Conservation (phyloP, 2,888 invertebrate genomes). For the Lottia gigantea region DNA sequence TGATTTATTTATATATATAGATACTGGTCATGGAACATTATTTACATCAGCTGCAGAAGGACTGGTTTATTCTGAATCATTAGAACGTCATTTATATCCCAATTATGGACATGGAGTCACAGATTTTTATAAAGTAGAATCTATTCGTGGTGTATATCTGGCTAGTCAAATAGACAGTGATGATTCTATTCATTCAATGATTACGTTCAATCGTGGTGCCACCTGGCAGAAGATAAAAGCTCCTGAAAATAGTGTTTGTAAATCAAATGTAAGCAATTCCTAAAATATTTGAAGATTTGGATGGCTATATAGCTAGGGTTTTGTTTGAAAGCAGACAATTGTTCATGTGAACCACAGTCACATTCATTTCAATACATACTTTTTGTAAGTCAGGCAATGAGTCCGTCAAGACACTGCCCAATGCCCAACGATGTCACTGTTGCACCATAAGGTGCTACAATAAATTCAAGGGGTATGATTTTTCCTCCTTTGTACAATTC, state of each 20-base stretch:
- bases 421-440: no score
- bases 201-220: constrained; percentile 64
- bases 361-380: no score
- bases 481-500: no score
- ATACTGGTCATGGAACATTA: constrained; percentile 65
- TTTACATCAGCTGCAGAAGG: constrained; percentile 64
- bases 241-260: constrained; percentile 53
- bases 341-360: no score
- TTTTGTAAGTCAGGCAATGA: no score
- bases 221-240: constrained; percentile 59
- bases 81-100: constrained; percentile 63
- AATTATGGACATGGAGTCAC: constrained; percentile 58
- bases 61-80: constrained; percentile 62
- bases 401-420: no score
- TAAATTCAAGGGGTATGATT: no score
- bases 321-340: no score
- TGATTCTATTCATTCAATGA: constrained; percentile 63
- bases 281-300: no score
- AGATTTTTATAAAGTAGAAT: constrained; percentile 65
- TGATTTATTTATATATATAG: constrained; percentile 37
- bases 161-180: constrained; percentile 63
- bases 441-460: no score
- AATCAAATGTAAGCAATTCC: constrained; percentile 16
- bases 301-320: no score
- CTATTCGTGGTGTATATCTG: constrained; percentile 63